Base-by-base conservation (phyloP, 2,888 invertebrate genomes). In the Antheraea yamamai region DNA sequence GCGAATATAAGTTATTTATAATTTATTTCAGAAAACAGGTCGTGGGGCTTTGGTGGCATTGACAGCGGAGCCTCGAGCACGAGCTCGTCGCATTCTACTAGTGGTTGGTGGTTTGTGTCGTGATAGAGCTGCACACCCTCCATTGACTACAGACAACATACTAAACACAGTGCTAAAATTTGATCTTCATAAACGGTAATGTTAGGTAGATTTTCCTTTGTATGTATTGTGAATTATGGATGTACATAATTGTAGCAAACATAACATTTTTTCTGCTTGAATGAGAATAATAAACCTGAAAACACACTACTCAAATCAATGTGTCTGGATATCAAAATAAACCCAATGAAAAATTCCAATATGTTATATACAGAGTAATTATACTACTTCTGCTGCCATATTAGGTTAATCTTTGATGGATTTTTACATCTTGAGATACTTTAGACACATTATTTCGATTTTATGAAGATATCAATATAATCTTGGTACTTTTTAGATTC, bases 31-130 rank as follows among this genome's bases (percentile, higher is more conserved):
- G 95, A 95, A 96, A 79, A 96, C 96, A 0, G 96, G 97, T 79
- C 96, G 97, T 75, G 97, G 97, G 8, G 97, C 97, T 82, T 90
- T 98, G 76, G 98, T 98, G 75, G 96, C 97, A 30, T 90, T 98
- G 80, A 95, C 96, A 26, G 97, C 96, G 51, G 96, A 97, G 86
- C 98, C 98, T 0, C 96, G 98, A 12, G 96, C 97, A 80, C 96
- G 98, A 86, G 98, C 98, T 0, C 97, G 98, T 79, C 98, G 98
- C 88, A 96, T 97, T 86, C 97, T 99, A 78, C 97, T 98, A 84
- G 96, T 99, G 72, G 97, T 98, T 78, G 99, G 99, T 39, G 99
- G 99, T 20, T 98, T 97, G 1, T 97, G 97, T 83, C 96, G 98
- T 73, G 97, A 98, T 91, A 95, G 96, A 73, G 95, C 96, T 20